phyloP scores from a whole-genome alignment of 1,140 invertebrate species.

The Drosophila rufa region DNA sequence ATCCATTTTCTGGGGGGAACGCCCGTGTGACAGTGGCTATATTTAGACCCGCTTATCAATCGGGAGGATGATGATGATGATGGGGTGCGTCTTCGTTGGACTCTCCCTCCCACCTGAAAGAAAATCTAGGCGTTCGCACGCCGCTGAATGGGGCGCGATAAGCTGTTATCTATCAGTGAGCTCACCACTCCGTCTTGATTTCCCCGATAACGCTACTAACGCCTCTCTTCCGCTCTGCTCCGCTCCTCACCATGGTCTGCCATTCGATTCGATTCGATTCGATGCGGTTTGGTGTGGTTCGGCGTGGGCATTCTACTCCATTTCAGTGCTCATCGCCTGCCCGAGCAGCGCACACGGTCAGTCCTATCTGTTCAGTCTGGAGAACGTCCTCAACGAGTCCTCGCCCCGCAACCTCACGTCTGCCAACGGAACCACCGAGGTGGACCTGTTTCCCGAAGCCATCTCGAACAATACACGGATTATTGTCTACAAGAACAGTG shows the following conservation, averaged over 20 bases:
- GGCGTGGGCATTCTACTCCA: constrained; percentile 29
- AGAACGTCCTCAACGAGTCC: constrained; percentile 67
- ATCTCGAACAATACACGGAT: constrained; percentile 64
- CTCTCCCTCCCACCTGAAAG: constrained; percentile 23
- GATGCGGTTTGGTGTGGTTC: constrained; percentile 49
- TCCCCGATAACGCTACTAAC: constrained; percentile 28
- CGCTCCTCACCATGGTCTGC: constrained; percentile 16
- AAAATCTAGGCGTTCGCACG: constrained; percentile 33
- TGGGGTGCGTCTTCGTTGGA: constrained; percentile 4
- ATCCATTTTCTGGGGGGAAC: constrained; percentile 42
- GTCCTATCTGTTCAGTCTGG: constrained; percentile 72
- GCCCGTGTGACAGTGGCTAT: constrained; percentile 21
- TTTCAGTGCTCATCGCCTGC: constrained; percentile 76
- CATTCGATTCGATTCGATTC: constrained; percentile 26
- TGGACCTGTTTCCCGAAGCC: constrained; percentile 39
- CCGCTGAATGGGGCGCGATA: constrained; percentile 22
- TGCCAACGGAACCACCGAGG: constrained; percentile 47
- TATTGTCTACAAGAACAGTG: constrained; percentile 71
- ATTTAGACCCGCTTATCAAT: constrained; percentile 30
- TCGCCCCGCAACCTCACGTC: constrained; percentile 55
- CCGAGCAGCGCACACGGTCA: constrained; percentile 58
- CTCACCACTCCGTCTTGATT: constrained; percentile 47
- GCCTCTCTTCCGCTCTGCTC: constrained; percentile 9
- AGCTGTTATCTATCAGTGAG: constrained; percentile 43
- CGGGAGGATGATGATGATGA: constrained; percentile 7